Base-by-base conservation (phyloP, 2,797 vertebrate genomes). In the Scleropages formosus region DNA sequence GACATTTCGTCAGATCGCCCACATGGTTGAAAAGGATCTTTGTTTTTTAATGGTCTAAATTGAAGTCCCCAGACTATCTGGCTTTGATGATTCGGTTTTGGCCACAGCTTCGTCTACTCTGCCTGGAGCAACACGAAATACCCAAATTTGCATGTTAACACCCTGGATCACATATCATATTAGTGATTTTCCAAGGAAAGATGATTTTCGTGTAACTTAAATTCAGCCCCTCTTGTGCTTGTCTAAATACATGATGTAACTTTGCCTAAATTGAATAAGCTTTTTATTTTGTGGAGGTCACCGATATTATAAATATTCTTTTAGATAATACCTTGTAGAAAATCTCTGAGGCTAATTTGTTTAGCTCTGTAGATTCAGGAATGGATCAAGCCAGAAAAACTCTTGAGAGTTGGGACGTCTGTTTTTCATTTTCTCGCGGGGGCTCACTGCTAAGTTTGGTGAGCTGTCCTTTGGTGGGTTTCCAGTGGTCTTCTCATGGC, bases 201-300 rank as follows among this genome's bases (percentile, higher is more conserved):
- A 73, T n/a, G 46, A 47, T 72, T 53, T 76, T 76, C 51, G 49
- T 63, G 67, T 56, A 22, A 72, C 60, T 76, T 53, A 63, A 58
- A 24, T 51, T 64, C 59, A 64, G 51, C 59, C 67, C 58, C 61
- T 71, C 46, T 39, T 6, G 16, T 10, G 15, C 68, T 77, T 26
- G 20, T 72, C 69, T 73, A 77, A 76, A 77, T 56, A 72, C 47
- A 77, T 77, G 75, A 77, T 70, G 47, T 39, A 71, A 76, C 56
- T 22, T 76, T 26, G 60, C 46, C 20, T 64, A 76, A 76, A 76
- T 76, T 58, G 47, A 71, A 72, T 76, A 63, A 76, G 75, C 59
- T 67, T 68, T 76, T 63, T 64, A 63, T 58, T 71, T 76, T 64
- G 47, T 68, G 3, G 18, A 76, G 60, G 49, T 77, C 27, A 56